phyloP scores from a whole-genome alignment of 1,140 invertebrate species.

The Drosophila pandora region DNA sequence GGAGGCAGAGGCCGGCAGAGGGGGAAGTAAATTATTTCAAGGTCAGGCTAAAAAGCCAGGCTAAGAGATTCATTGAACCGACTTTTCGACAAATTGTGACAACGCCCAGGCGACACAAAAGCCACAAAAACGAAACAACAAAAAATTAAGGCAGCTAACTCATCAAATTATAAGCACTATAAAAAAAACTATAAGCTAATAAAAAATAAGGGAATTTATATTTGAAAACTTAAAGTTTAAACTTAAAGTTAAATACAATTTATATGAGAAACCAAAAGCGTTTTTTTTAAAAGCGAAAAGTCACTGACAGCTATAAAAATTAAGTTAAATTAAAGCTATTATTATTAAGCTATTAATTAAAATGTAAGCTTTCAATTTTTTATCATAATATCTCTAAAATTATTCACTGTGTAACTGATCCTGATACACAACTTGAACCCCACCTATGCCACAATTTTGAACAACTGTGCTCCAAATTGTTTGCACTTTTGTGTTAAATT shows the following conservation, averaged over 20 bases:
- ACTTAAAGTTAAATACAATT: too few species aligned
- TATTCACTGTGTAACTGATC: background rate
- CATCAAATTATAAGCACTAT: slow-evolving; percentile 2
- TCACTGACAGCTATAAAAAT: too few species aligned
- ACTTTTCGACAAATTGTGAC: slow-evolving; percentile 65
- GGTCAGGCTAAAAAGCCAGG: slow-evolving; percentile 46
- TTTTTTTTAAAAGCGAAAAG: too few species aligned
- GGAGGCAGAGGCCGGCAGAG: background rate
- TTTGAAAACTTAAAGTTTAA: background rate
- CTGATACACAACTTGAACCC: background rate
- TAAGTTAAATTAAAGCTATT: too few species aligned
- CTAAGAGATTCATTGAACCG: slow-evolving; percentile 71
- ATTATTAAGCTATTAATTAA: too few species aligned
- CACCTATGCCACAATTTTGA: background rate
- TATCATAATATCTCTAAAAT: background rate
- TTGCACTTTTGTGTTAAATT: slow-evolving; percentile 31
- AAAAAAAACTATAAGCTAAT: background rate
- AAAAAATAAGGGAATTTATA: background rate
- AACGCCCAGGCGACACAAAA: slow-evolving; percentile 54
- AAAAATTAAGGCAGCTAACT: background rate
- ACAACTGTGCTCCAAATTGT: slow-evolving; percentile 18
- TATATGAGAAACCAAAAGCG: too few species aligned
- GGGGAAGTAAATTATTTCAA: slow-evolving; percentile 58
- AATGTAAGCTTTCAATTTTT: too few species aligned
- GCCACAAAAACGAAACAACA: slow-evolving; percentile 1